A percentile compares a stretch with the other conserved stretches of the same genome.
These are phyloP conservation scores for Trichomalopsis sarcophagae DNA, from an alignment of 1,140 invertebrate genomes.

Conservation along the genomic window DNA sequence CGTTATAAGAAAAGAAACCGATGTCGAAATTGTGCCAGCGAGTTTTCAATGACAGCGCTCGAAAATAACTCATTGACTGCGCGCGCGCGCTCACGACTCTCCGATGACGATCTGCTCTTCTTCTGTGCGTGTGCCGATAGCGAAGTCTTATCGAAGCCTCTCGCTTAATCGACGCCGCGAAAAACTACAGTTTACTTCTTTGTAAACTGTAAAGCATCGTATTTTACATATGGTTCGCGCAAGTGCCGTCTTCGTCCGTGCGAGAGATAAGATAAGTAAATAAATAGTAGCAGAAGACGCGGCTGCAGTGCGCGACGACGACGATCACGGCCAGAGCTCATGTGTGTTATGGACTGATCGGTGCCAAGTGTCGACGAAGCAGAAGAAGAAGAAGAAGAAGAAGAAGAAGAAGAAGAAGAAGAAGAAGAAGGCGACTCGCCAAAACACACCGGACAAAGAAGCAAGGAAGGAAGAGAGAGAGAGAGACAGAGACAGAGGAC, in stretches of 20 bases:
- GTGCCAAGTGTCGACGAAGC: slow-evolving; percentile 11
- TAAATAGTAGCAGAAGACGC: not conserved
- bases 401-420: too few relatives aligned
- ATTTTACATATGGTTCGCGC: too few relatives aligned
- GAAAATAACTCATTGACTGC: not conserved
- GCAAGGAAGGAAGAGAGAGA: too few relatives aligned
- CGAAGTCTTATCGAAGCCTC: too few relatives aligned
- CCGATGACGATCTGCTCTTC: not conserved
- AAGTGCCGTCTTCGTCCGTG: not conserved
- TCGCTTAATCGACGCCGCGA: too few relatives aligned
- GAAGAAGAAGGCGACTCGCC: not conserved
- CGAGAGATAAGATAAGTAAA: not conserved
- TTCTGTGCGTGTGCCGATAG: too few relatives aligned
- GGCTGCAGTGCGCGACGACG: not conserved
- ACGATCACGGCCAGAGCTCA: not conserved
- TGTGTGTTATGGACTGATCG: not conserved
- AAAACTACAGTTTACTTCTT: too few relatives aligned
- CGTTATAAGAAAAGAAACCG: not conserved
- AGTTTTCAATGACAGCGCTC: not conserved
- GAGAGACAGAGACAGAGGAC: not conserved
- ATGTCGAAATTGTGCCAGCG: slow-evolving; percentile 17
- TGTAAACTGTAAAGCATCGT: too few relatives aligned
- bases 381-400: not conserved
- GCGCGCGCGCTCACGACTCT: not conserved
- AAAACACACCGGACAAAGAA: not conserved